Evolutionary conservation across 2,113 vertebrate genomes (phyloP).

Genomic region (Collichthys lucidus): DNA sequence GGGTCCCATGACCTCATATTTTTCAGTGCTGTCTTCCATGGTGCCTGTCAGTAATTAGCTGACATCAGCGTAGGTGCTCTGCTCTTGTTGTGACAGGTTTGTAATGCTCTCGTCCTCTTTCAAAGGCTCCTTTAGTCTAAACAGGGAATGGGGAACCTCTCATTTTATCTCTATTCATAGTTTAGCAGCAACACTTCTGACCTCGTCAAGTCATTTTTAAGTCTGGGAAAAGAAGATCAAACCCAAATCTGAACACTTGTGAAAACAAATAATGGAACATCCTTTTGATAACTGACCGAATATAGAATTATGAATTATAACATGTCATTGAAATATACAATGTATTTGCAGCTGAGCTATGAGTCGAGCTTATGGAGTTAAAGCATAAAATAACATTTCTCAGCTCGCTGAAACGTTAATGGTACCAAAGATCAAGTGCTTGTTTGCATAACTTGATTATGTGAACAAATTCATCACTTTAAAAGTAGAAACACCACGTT

Average conservation of each 20-base stretch:
- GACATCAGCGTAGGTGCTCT: slow-evolving; percentile 47
- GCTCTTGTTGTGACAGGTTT: slow-evolving; percentile 43
- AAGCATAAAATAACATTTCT: slow-evolving; percentile 9
- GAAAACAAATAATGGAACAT: slow-evolving; percentile 22
- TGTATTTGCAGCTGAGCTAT: neutral
- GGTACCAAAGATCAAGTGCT: slow-evolving; percentile 1
- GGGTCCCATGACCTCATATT: slow-evolving; percentile 29
- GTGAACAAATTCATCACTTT: neutral
- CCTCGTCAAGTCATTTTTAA: slow-evolving; percentile 13
- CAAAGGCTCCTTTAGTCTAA: slow-evolving; percentile 42
- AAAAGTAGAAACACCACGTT: neutral
- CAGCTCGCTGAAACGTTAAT: neutral
- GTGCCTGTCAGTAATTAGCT: slow-evolving; percentile 50
- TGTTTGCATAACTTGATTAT: neutral
- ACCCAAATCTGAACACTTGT: neutral
- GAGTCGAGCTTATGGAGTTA: neutral
- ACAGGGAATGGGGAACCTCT: slow-evolving; percentile 44
- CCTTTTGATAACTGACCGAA: neutral
- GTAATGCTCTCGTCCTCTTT: slow-evolving; percentile 33
- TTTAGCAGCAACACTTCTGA: slow-evolving; percentile 13
- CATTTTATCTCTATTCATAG: slow-evolving; percentile 38
- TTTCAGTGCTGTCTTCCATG: slow-evolving; percentile 11
- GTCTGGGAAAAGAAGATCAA: neutral
- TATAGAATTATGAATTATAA: neutral
- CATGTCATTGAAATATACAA: neutral